A percentile compares a stretch with the other conserved stretches of the same genome.
phyloP scores from a whole-genome alignment of 37 sponge, comb jelly and placozoan genomes.

The Oscarella lobularis region DNA sequence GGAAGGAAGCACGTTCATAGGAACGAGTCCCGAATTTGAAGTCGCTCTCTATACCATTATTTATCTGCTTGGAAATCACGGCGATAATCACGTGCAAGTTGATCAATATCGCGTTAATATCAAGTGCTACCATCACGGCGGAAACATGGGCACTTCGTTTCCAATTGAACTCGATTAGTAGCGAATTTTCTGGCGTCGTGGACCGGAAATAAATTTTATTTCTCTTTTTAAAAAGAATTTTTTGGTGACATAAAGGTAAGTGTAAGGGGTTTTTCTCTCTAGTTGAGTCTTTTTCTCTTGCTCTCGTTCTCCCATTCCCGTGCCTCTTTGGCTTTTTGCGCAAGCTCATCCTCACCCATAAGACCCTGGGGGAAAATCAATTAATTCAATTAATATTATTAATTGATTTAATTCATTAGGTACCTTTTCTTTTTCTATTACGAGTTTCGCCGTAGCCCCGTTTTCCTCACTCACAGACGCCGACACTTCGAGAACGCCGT shows the following conservation, averaged over 20 bases:
- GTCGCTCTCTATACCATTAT: constrained; percentile 78
- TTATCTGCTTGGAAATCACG: constrained; percentile 43
- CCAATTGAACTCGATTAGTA: constrained; percentile 23
- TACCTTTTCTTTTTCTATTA: constrained; percentile 79
- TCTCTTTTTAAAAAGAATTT: too few relatives aligned
- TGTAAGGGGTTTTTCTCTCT: not conserved
- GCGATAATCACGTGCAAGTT: constrained; percentile 30
- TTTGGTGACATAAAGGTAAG: too few relatives aligned
- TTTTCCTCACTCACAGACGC: constrained; percentile 64
- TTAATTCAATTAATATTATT: not conserved
- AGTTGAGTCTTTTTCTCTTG: constrained; percentile 50
- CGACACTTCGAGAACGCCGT: constrained; percentile 74
- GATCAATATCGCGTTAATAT: constrained; percentile 19
- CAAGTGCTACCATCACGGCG: constrained; percentile 20
- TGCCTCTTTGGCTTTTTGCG: constrained; percentile 19
- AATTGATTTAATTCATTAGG: not conserved
- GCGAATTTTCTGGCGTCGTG: too few relatives aligned
- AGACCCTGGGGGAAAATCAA: constrained; percentile 22
- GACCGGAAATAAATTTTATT: too few relatives aligned
- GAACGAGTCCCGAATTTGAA: constrained; percentile 90
- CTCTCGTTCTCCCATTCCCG: constrained; percentile 61
- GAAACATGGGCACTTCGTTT: constrained; percentile 48
- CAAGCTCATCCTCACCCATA: constrained; percentile 46
- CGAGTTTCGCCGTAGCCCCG: constrained; percentile 37
- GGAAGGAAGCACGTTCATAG: constrained; percentile 64